phyloP scores from a whole-genome alignment of 35 echinoderm and acorn worm genomes.

The Stichopus chloronotus region DNA sequence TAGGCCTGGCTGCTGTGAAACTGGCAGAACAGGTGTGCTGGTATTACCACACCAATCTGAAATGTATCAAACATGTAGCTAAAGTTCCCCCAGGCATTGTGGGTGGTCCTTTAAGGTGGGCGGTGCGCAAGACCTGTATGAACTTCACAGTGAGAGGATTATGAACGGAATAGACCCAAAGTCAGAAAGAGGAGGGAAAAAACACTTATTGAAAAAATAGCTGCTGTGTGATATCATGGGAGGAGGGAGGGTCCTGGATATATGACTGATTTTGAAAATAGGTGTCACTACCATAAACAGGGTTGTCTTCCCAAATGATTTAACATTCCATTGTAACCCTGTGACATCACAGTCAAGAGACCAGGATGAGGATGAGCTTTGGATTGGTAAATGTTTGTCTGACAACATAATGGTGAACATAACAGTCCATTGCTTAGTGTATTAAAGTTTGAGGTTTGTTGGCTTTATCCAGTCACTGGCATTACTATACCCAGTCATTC shows the following conservation, averaged over 20 bases:
- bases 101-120: constrained; percentile 14
- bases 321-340: neutral
- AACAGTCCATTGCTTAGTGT: too few relatives aligned
- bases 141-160: neutral
- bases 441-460: too few relatives aligned
- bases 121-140: neutral
- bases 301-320: neutral
- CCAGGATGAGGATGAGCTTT: neutral
- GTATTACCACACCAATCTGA: constrained; percentile 13
- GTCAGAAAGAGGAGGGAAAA: too few relatives aligned
- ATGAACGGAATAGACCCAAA: too few relatives aligned
- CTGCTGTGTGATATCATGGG: neutral
- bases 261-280: neutral
- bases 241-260: neutral
- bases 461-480: too few relatives aligned
- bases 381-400: too few relatives aligned
- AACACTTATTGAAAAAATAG: too few relatives aligned
- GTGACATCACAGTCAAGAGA: neutral
- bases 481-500: too few relatives aligned
- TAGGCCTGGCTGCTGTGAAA: constrained; percentile 22
- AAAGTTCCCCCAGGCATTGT: constrained; percentile 38
- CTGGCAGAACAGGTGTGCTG: constrained; percentile 25
- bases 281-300: neutral
- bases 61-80: constrained; percentile 40
- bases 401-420: too few relatives aligned